Conservation (phyloP, 2,797 vertebrate species). For the Allobates femoralis region DNA sequence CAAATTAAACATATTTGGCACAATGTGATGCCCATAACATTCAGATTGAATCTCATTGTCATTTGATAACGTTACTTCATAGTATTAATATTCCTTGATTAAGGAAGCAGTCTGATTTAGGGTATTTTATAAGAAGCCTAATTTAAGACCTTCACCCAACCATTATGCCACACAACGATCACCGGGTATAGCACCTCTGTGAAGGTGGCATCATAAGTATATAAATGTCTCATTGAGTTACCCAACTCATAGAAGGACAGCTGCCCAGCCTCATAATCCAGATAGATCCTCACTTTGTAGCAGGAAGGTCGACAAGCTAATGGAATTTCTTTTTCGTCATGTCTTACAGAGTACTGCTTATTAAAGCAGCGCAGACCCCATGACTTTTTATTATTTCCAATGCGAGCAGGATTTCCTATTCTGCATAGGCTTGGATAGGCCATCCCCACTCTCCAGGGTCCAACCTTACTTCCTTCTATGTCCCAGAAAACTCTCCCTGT, state of each 20-base stretch:
- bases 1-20: too few relatives aligned
- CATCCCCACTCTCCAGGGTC: neutral
- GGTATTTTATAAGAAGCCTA: too few relatives aligned
- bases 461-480: neutral
- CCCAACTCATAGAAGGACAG: constrained; percentile 16
- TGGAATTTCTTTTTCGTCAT: neutral
- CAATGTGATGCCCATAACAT: too few relatives aligned
- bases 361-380: constrained; percentile 3
- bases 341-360: neutral
- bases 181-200: neutral
- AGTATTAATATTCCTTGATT: too few relatives aligned
- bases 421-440: constrained; percentile 6
- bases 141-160: constrained; percentile 1
- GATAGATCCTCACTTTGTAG: neutral
- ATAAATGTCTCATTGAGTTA: neutral
- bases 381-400: constrained; percentile 4
- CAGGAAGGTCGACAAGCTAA: neutral
- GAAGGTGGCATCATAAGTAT: constrained; percentile 11
- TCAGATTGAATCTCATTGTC: too few relatives aligned
- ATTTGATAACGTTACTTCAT: too few relatives aligned
- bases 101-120: too few relatives aligned
- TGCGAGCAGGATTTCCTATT: neutral
- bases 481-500: neutral
- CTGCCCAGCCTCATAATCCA: neutral
- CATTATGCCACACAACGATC: neutral